Evolutionary conservation across 2,113 vertebrate genomes (phyloP).

Genomic region (Platycercus adscitus): DNA sequence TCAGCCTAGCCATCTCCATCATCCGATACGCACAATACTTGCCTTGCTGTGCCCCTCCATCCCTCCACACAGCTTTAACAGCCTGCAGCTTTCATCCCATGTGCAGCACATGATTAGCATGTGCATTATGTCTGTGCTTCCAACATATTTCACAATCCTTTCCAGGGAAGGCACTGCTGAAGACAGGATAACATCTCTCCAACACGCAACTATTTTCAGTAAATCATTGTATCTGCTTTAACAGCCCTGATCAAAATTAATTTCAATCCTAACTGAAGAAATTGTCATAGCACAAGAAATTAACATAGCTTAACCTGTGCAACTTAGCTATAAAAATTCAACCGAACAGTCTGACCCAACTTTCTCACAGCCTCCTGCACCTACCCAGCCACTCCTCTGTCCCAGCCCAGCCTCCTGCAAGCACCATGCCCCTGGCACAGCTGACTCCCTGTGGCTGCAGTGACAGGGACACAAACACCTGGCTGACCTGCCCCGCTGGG

Average conservation of each 20-base stretch:
- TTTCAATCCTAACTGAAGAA: neutral
- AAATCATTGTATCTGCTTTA: neutral
- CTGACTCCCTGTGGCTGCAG: rapidly evolving
- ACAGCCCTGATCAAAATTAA: neutral
- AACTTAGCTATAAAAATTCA: neutral
- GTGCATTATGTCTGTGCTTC: neutral
- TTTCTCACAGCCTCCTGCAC: neutral
- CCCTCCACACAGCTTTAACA: neutral
- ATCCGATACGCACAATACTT: too few species aligned
- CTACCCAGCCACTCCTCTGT: neutral
- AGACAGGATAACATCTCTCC: neutral
- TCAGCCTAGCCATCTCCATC: neutral
- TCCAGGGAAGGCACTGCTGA: rapidly evolving
- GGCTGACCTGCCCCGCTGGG: too few species aligned
- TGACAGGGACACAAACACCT: neutral
- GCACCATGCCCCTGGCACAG: rapidly evolving
- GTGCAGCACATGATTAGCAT: neutral
- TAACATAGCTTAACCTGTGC: neutral
- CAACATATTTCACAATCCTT: neutral
- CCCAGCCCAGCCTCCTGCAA: neutral
- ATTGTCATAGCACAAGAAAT: neutral
- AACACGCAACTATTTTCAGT: neutral
- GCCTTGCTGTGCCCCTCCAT: neutral
- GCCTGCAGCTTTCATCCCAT: neutral
- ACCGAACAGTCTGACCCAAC: neutral